Base-by-base conservation (phyloP, 2,113 vertebrate species). In the Stigmatopora nigra region DNA sequence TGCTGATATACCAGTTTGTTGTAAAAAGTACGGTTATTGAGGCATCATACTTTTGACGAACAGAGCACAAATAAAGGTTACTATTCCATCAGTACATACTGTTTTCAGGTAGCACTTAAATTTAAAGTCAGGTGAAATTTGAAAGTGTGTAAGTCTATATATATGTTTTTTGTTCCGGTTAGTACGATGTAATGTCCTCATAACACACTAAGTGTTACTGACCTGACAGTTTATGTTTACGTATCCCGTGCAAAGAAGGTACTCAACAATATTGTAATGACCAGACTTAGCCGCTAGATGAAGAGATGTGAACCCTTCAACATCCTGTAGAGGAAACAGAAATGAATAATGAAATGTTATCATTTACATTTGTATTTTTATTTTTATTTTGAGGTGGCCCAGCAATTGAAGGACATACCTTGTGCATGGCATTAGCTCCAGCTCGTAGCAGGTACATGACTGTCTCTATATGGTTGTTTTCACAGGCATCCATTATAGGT, bases 201-300 rank as follows among this genome's bases (percentile, higher is more conserved):
- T 31, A 15, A 15, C 53, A 55, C 31, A 3, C 13, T 15, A 48
- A 25, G 8, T 36, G 46, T 35, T 14, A 72, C 81, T 67, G 57
- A 98, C 97, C 94, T 99, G 97, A 75, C 95, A 97, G 89, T 97
- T 97, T 68, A 98, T 93, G 38, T 97, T 92, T 81, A 94, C 91
- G 41, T 94, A 73, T 49, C 93, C 93, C 0, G 92, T 93, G 41
- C 90, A 90, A 46, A 98, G 90, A 65, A 99, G 92, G 64, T 96
- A 91, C 80, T 94, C 91, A 19, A 99, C 96, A 2, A 96, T 92
- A 0, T 91, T 89, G 0, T 93, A 96, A 87, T 99, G 95, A 1
- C 97, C 96, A 68, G 94, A 94, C 85, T 99, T 99, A 65, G 97
- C 95, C 78, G 96, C 96, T 87, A 98, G 88, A 86, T 99, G 97